Base-by-base conservation (phyloP, 2,888 invertebrate genomes). In the Cheilosia vernalis region DNA sequence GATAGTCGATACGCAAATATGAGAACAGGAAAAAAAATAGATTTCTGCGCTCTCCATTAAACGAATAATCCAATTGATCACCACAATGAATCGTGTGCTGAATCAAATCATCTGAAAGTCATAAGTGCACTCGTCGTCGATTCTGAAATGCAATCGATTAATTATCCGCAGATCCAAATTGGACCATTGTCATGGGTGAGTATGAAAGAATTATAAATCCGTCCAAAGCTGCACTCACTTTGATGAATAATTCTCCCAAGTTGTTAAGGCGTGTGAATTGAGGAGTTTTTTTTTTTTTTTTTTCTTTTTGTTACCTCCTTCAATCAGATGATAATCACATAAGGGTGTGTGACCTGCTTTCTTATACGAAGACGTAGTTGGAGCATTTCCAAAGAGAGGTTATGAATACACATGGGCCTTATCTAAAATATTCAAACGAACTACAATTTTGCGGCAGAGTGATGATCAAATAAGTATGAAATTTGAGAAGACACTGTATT, bases 81-180 rank as follows among this genome's bases (percentile, higher is more conserved):
- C 79, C 83, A 51, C 79, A 83, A 83, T 56, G 83, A 83, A 79
- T 73, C 73, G 67, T 83, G 78, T 72, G 82, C 67, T 51, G 78
- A 83, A 78, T 83, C 79, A 67, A 83, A 78, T 79, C 53, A 72
- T 73, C 49, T 61, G 55, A 66, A 72, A 47, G n/a, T 47, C 63
- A 73, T 73, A 73, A 83, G 73, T 79, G 83, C 79, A 63, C 67
- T 83, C 56, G n/a, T 55, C 77, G 44, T 19, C 53, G 47, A 47
- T 47, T 47, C 4, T 9, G 17, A 58, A 70, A 66, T 70, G 63
- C 67, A 79, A 73, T 73, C 66, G 73, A 83, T 79, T 73, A 51
- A 70, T 66, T 77, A 64, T 83, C n/a, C 42, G 5, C 21, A 53
- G 37, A 53, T 58, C 63, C 73, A 73, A 77, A 77, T 77, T 72